Percentiles rank a stretch among this genome's conserved stretches.
Conservation (phyloP, 2,888 invertebrate genomes). For the Ferrisia virgata region DNA sequence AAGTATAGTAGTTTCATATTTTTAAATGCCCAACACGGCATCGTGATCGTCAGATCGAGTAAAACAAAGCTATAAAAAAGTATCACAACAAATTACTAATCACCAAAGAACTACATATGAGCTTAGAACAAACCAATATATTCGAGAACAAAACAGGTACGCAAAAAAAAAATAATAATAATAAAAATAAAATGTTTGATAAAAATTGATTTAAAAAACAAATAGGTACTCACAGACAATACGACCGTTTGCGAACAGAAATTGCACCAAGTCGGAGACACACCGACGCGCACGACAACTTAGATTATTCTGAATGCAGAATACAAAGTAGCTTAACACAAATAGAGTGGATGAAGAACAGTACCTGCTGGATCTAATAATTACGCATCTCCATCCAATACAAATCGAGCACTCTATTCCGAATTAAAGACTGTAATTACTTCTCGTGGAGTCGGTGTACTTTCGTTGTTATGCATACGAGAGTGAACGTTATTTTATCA, state of each 20-base stretch:
- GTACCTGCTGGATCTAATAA: constrained; percentile 6
- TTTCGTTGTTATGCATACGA: constrained; percentile 39
- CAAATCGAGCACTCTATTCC: constrained; percentile 11
- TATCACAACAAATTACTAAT: too few relatives aligned
- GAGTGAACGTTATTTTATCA: not conserved
- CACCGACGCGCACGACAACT: constrained; percentile 36
- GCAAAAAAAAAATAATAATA: not conserved
- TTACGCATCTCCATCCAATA: constrained; percentile 35
- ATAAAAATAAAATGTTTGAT: not conserved
- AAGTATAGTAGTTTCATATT: too few relatives aligned
- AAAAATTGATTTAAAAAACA: not conserved
- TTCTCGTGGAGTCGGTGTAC: constrained; percentile 2
- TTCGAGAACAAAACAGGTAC: too few relatives aligned
- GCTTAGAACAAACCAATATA: too few relatives aligned
- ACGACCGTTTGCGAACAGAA: not conserved
- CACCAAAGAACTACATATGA: too few relatives aligned
- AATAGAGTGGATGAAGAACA: constrained; percentile 18
- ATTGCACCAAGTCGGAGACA: not conserved
- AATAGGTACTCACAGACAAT: not conserved
- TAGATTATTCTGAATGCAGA: constrained; percentile 24
- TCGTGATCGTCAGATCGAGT: too few relatives aligned
- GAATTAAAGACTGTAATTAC: constrained; percentile 44
- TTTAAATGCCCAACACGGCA: too few relatives aligned
- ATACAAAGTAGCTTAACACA: not conserved
- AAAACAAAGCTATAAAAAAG: too few relatives aligned